Conservation (phyloP, 2,797 vertebrate species). For the Oreortyx pictus region DNA sequence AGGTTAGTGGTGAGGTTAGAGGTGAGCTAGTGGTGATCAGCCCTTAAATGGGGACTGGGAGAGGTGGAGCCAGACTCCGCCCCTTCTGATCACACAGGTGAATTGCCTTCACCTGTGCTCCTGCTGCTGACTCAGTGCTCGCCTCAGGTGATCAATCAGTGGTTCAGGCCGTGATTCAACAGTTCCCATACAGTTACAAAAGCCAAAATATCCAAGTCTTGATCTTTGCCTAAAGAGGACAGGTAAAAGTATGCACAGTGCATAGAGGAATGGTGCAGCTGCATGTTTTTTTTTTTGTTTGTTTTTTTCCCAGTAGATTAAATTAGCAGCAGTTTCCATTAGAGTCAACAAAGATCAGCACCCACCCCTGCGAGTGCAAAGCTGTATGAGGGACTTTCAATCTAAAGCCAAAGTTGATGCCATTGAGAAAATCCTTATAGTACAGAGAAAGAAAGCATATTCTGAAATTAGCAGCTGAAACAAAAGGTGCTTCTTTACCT, state of each 20-base stretch:
- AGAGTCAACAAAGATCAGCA: neutral
- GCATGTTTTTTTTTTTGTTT: conserved; percentile 2
- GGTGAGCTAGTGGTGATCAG: no score
- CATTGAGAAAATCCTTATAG: neutral
- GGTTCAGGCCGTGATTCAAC: no score
- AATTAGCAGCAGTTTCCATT: conserved; percentile 11
- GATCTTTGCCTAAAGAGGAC: conserved; percentile 31
- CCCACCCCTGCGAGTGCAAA: neutral
- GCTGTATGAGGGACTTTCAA: neutral
- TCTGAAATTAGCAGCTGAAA: neutral
- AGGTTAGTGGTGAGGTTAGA: no score
- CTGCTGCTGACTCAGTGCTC: no score
- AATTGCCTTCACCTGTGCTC: no score
- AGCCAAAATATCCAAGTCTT: conserved; percentile 38
- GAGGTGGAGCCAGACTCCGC: no score
- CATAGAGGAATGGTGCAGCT: conserved; percentile 6
- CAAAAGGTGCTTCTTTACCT: neutral
- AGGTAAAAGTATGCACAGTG: neutral
- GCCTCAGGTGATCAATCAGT: no score
- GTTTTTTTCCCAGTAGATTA: conserved; percentile 24
- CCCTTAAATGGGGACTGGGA: no score
- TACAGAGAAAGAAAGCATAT: neutral
- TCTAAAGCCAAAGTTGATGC: neutral
- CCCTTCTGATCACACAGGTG: no score
- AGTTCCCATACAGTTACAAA: neutral